These are phyloP conservation scores for Mayetiola destructor DNA, from an alignment of 2,888 invertebrate genomes.

Conservation along the genomic window DNA sequence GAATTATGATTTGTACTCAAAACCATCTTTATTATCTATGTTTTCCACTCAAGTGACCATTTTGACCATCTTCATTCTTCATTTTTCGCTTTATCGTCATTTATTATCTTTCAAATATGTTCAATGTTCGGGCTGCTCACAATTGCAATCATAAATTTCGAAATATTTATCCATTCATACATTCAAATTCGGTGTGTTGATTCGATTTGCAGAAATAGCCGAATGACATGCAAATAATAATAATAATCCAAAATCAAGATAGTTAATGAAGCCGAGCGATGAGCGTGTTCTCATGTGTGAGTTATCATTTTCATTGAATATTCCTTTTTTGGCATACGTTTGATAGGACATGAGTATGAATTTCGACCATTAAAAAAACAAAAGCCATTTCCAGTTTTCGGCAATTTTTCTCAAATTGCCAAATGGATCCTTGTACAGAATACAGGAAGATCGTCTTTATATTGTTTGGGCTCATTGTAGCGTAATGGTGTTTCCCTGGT, in stretches of 20 bases:
- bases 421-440: too few species aligned
- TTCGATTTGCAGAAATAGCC: not conserved
- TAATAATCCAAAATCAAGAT: not conserved
- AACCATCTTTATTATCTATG: constrained; percentile 6
- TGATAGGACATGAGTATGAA: too few species aligned
- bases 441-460: not conserved
- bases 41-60: constrained; percentile 7
- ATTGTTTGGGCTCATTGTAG: not conserved
- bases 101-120: not conserved
- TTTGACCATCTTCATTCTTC: not conserved
- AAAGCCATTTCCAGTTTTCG: too few species aligned
- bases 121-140: not conserved
- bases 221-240: constrained; percentile 13
- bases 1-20: too few species aligned
- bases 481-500: not conserved
- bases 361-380: too few species aligned
- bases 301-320: too few species aligned
- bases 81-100: not conserved
- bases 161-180: too few species aligned
- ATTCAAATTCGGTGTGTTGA: not conserved
- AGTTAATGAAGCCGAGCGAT: not conserved
- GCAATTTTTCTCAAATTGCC: too few species aligned
- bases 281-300: too few species aligned
- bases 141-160: too few species aligned
- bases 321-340: too few species aligned